Percentiles rank a stretch among this genome's conserved stretches.
Conservation (phyloP, 2,888 invertebrate species). For the Molorchus minor region DNA sequence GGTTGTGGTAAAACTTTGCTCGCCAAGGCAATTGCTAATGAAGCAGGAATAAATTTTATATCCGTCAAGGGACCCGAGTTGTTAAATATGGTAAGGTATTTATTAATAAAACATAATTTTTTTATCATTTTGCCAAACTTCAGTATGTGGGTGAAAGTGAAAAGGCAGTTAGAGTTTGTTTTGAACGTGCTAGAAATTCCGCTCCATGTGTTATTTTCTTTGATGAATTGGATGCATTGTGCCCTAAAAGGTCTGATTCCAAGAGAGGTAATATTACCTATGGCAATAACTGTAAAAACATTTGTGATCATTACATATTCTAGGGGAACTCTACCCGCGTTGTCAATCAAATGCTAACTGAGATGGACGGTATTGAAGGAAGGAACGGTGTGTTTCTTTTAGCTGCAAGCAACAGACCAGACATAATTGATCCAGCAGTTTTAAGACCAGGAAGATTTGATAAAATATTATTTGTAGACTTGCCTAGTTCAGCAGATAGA, state of each 20-base stretch:
- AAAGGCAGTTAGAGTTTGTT: constrained; percentile 94
- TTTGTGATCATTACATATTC: constrained; percentile 16
- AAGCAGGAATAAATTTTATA: constrained; percentile 98
- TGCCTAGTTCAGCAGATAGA: constrained; percentile 83
- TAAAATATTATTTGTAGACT: constrained; percentile 87
- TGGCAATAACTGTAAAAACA: neutral
- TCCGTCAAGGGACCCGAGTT: constrained; percentile 99
- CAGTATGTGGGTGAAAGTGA: constrained; percentile 99
- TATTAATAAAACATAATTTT: constrained; percentile 14
- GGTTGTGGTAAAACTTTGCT: constrained; percentile 96
- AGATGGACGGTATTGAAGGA: constrained; percentile 97
- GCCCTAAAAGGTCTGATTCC: constrained; percentile 85
- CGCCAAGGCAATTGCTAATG: constrained; percentile 98
- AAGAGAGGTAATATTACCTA: constrained; percentile 70
- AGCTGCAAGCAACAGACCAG: constrained; percentile 96
- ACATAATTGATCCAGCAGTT: constrained; percentile 96
- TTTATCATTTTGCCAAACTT: constrained; percentile 19
- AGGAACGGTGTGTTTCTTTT: constrained; percentile 93
- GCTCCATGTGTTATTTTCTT: constrained; percentile 99
- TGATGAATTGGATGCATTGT: constrained; percentile 96
- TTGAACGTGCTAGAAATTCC: constrained; percentile 92
- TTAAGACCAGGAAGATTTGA: constrained; percentile 89
- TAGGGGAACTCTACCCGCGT: constrained; percentile 82
- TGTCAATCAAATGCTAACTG: constrained; percentile 96
- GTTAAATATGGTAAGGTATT: constrained; percentile 85